Base-by-base conservation (phyloP, 1,140 invertebrate genomes). In the Drosophila sp. region DNA sequence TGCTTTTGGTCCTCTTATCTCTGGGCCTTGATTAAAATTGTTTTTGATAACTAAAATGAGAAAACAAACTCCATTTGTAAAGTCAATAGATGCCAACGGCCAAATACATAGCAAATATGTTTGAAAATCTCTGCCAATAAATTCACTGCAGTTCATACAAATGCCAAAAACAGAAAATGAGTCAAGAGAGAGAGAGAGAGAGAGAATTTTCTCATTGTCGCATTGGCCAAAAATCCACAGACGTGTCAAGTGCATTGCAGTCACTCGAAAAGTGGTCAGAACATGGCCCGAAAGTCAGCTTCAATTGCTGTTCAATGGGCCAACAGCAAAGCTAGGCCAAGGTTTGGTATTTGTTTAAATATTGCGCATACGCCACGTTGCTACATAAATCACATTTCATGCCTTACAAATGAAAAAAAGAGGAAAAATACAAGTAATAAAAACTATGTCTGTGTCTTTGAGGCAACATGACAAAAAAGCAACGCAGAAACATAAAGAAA, bases 11-110 rank as follows among this genome's bases (percentile, higher is more conserved):
- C 62, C 46, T 63, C 48, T 61, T 65, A 73, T 61, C 69, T 69
- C 56, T 18, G 67, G 36, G 54, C 74, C 87, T 86, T 86, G 82
- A 87, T 86, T 87, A 87, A 82, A 86, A 86, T 86, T 86, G 80
- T 82, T 82, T 86, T 86, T 86, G 81, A 86, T 86, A 87, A 86
- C 78, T 87, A 78, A 76, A 86, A 86, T 82, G 75, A 81, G 82
- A 71, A 34, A 78, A 54, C 66, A 57, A 65, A 62, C 57, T 50
- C 56, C 40, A 66, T 50, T 72, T 75, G 53, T 46, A 72, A 78
- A 86, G 82, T 87, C 75, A 86, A 86, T 78, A 86, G 43, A 16
- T 11, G 18, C 50, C 50, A 32, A 58, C 27, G 57, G 45, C 25
- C 38, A 29, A 34, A 27, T n/a, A 7, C 13, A n/a, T 21, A 27